phyloP scores from a whole-genome alignment of 1,140 invertebrate genomes.

The Drosophila nikananu region DNA sequence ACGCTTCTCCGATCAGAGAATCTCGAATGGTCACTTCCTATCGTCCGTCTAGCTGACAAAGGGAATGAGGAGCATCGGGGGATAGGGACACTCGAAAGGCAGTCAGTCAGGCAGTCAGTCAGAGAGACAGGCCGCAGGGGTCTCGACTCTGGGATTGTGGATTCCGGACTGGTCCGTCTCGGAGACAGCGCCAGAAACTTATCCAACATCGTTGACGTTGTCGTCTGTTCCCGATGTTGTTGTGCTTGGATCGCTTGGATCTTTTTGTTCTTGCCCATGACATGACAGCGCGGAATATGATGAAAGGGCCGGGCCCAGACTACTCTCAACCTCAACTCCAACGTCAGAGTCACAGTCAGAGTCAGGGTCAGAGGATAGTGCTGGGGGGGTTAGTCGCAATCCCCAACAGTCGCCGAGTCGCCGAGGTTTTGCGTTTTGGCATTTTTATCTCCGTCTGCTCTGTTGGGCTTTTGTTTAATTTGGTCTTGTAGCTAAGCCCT shows the following conservation, averaged over 20 bases:
- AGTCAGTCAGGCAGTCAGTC: constrained; percentile 51
- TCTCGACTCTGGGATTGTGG: constrained; percentile 26
- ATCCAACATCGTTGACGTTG: constrained; percentile 79
- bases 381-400: constrained; percentile 29
- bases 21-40: constrained; percentile 44
- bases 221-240: constrained; percentile 53
- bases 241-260: constrained; percentile 23
- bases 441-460: constrained; percentile 55
- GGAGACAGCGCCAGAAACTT: constrained; percentile 73
- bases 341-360: background rate
- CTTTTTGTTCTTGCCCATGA: constrained; percentile 67
- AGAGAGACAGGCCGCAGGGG: constrained; percentile 51
- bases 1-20: constrained; percentile 22
- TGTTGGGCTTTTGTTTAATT: constrained; percentile 73
- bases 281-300: constrained; percentile 82
- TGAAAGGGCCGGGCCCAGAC: constrained; percentile 65
- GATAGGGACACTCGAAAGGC: constrained; percentile 33
- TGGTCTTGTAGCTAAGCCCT: constrained; percentile 68
- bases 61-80: background rate
- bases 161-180: constrained; percentile 42
- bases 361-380: constrained; percentile 35
- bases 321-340: constrained; percentile 2
- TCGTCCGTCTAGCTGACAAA: constrained; percentile 49
- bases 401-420: constrained; percentile 26
- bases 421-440: constrained; percentile 47